Percentiles rank a stretch among this genome's conserved stretches.
Conservation (phyloP, 2,888 invertebrate species). For the Conomelus anceps region DNA sequence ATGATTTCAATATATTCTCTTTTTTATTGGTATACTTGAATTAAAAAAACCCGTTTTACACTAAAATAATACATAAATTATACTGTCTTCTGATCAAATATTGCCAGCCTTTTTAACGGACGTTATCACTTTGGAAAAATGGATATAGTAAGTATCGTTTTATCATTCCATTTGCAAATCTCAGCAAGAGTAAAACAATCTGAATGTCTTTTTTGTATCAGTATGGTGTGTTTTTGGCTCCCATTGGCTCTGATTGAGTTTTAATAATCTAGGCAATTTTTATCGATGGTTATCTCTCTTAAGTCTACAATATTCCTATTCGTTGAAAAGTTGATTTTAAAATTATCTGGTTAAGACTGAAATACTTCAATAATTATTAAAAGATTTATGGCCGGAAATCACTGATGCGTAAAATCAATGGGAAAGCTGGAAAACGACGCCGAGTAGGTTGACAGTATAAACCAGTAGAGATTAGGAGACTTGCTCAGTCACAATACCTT, state of each 20-base stretch:
- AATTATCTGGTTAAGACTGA: background rate
- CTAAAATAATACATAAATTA: constrained; percentile 29
- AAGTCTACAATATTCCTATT: background rate
- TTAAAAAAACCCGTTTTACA: constrained; percentile 8
- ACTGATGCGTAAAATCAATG: too few relatives aligned
- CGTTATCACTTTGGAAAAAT: constrained; percentile 33
- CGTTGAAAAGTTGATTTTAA: background rate
- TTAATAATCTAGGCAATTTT: background rate
- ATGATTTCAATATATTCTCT: background rate
- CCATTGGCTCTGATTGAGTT: background rate
- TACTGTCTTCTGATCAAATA: constrained; percentile 33
- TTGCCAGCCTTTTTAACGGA: constrained; percentile 34
- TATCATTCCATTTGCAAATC: constrained; percentile 10
- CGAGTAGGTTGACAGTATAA: too few relatives aligned
- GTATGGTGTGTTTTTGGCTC: background rate
- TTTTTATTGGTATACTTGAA: background rate
- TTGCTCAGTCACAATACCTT: too few relatives aligned
- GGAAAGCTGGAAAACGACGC: too few relatives aligned
- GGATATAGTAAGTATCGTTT: constrained; percentile 32
- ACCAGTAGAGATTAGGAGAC: too few relatives aligned
- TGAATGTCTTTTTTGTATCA: background rate
- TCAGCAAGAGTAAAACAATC: background rate
- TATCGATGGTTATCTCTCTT: background rate
- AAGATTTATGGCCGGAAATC: too few relatives aligned
- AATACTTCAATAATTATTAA: too few relatives aligned